phyloP scores from a whole-genome alignment of 2,888 invertebrate species.

The Pegoplata infirma region DNA sequence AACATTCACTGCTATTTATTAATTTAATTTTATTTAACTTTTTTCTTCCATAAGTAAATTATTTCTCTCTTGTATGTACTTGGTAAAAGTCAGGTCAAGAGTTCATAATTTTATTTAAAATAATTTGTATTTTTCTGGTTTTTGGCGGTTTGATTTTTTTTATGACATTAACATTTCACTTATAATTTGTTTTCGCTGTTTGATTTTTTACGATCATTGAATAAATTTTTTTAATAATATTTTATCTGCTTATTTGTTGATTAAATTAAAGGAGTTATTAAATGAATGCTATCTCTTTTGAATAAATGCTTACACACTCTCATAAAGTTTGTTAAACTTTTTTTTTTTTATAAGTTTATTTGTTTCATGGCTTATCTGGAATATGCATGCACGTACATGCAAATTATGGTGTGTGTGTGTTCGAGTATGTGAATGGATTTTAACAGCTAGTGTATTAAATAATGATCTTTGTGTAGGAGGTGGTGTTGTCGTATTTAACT shows the following conservation, averaged over 20 bases:
- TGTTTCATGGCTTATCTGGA: too few species aligned
- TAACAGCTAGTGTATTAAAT: too few species aligned
- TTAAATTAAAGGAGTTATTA: background rate
- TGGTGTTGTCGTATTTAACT: slow-evolving; percentile 36
- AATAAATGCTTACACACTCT: background rate
- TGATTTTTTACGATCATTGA: too few species aligned
- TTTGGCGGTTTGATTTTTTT: background rate
- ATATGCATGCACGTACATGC: background rate
- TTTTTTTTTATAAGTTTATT: too few species aligned
- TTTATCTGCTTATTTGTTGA: background rate
- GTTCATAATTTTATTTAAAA: background rate
- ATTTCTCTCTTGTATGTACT: too few species aligned
- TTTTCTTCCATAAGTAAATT: too few species aligned
- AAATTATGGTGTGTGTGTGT: background rate
- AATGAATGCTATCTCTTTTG: too few species aligned
- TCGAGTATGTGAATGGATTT: too few species aligned
- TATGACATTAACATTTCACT: too few species aligned
- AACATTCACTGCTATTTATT: background rate
- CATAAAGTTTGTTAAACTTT: too few species aligned
- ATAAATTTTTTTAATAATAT: background rate
- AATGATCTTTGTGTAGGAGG: slow-evolving; percentile 28
- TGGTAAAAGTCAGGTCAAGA: slow-evolving; percentile 11
- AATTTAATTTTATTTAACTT: background rate
- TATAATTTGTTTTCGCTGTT: background rate
- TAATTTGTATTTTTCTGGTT: too few species aligned